Evolutionary conservation across 2,888 invertebrate species (phyloP), one percentile per base, ranked within the genome.

Genomic region (Electrophaes corylata): DNA sequence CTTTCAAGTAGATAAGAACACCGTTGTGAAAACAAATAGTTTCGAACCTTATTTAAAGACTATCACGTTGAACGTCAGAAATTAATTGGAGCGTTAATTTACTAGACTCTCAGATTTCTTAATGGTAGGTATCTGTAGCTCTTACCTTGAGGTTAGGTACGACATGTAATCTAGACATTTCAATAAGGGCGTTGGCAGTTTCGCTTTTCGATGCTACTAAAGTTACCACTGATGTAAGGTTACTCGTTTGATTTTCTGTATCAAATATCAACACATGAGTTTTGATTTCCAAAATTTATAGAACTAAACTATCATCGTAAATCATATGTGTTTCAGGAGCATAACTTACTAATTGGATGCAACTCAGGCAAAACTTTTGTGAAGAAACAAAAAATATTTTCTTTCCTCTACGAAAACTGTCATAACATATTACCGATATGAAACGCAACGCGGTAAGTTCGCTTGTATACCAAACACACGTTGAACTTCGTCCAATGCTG

Each of bases 401-500:
- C 37, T 29, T 12, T 33, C 4, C 18, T 44, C 39, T 58, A 45
- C 48, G 46, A 29, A 33, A 20, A 40, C 35, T 56, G 52, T 52
- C 41, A 50, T 54, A 57, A 51, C 45, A 43, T 54, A 61, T 53
- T 54, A 55, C 40, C 41, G 23, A 33, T 52, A 50, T 46, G 37
- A 49, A 49, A 56, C 23, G 44, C 26, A 55, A 56, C 49, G 40
- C 19, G 14, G 46, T 48, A 60, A 60, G 47, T 55, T 26, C 23
- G 49, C 39, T 20, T 29, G 35, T 51, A 44, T 60, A 55, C 43
- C 55, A 55, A 51, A 39, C 47, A 31, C 43, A 60, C 51, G 46
- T 41, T 49, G 64, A 76, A 83, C 74, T 84, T 77, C 66, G 75
- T 71, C 69, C 65, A 65, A 67, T 67, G 70, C 80, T 87, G 83